Conservation (phyloP, 2,888 invertebrate species). For the Notocelia uddmanniana region DNA sequence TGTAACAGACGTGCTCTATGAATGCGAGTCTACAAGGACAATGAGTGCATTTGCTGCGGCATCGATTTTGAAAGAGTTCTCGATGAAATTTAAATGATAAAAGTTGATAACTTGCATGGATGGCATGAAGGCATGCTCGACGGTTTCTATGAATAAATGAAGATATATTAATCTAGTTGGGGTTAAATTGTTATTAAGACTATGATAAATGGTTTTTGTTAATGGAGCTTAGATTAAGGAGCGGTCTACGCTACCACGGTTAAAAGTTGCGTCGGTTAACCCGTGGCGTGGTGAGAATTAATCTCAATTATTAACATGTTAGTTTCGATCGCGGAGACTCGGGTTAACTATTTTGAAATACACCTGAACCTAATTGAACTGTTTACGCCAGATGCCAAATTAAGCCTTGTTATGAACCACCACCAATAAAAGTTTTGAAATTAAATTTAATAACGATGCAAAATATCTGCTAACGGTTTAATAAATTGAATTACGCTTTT, state of each 20-base stretch:
- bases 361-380: constrained; percentile 31
- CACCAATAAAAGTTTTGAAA: too few relatives aligned
- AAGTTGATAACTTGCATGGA: constrained; percentile 65
- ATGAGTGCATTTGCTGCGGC: constrained; percentile 73
- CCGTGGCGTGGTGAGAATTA: constrained; percentile 77
- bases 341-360: constrained; percentile 26
- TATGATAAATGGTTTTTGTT: constrained; percentile 83
- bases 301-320: constrained; percentile 80
- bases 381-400: constrained; percentile 5
- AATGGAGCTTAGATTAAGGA: constrained; percentile 83
- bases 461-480: too few relatives aligned
- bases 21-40: constrained; percentile 60
- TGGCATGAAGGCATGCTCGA: constrained; percentile 51
- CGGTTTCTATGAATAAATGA: constrained; percentile 75
- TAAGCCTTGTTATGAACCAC: background rate
- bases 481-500: too few relatives aligned
- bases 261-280: constrained; percentile 73
- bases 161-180: constrained; percentile 85
- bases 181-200: constrained; percentile 86
- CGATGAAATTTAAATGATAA: constrained; percentile 81
- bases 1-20: constrained; percentile 79
- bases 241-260: constrained; percentile 75
- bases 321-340: constrained; percentile 40
- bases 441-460: too few relatives aligned
- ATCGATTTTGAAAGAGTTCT: constrained; percentile 69